Conservation (phyloP, 2,888 invertebrate species). For the Taenaris catops region DNA sequence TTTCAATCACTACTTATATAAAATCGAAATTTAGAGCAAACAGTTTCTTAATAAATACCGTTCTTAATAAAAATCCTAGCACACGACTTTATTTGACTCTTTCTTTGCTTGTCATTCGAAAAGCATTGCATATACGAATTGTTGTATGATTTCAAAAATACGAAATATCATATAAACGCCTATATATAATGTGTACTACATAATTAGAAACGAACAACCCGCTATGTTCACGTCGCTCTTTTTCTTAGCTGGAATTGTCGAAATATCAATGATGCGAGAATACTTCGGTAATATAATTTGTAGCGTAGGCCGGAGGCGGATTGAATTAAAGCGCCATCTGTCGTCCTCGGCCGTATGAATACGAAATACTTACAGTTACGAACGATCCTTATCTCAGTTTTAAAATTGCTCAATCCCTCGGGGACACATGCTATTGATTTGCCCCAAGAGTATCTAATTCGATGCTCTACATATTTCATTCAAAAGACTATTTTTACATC, state of each 20-base stretch:
- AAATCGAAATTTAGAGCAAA: too few relatives aligned
- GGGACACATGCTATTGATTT: constrained; percentile 67
- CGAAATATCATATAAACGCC: too few relatives aligned
- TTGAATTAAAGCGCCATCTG: constrained; percentile 78
- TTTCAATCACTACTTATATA: too few relatives aligned
- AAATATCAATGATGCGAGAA: constrained; percentile 80
- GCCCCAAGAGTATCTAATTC: constrained; percentile 66
- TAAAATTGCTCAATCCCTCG: constrained; percentile 74
- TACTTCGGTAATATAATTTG: constrained; percentile 75
- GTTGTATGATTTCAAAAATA: too few relatives aligned
- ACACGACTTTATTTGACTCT: too few relatives aligned
- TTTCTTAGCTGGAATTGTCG: constrained; percentile 60
- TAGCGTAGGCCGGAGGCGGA: constrained; percentile 72
- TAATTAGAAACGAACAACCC: too few relatives aligned
- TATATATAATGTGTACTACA: too few relatives aligned
- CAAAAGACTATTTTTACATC: constrained; percentile 45
- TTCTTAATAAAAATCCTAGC: too few relatives aligned
- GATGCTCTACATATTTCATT: constrained; percentile 64
- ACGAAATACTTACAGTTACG: constrained; percentile 68
- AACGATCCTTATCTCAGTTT: constrained; percentile 77
- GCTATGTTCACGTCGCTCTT: constrained; percentile 34
- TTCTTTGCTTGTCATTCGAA: too few relatives aligned
- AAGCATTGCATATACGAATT: too few relatives aligned
- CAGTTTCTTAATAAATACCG: too few relatives aligned
- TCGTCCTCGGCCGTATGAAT: constrained; percentile 73